Evolutionary conservation across 2,113 vertebrate genomes (phyloP).

Genomic region (Clarias gariepinus): DNA sequence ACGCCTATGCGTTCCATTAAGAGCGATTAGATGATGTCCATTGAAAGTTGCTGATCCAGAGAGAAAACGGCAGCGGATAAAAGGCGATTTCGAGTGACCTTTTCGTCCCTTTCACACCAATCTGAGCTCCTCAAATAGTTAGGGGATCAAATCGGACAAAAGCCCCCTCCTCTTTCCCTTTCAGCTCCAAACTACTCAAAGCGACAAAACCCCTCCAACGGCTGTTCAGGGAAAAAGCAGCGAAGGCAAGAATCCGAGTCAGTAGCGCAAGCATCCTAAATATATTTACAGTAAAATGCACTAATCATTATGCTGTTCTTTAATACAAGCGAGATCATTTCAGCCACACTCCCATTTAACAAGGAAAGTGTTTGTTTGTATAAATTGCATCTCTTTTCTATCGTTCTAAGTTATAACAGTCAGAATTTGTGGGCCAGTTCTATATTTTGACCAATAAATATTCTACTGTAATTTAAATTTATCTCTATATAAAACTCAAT

Average conservation of each 20-base stretch:
- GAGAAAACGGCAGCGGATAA: conserved; percentile 91
- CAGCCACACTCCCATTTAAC: neutral
- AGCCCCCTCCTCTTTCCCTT: conserved; percentile 78
- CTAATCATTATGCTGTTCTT: neutral
- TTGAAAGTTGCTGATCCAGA: conserved; percentile 95
- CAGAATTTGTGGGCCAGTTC: neutral
- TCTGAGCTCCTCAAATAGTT: conserved; percentile 87
- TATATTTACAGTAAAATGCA: conserved; percentile 1
- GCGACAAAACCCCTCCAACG: conserved; percentile 73
- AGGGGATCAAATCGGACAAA: conserved; percentile 89
- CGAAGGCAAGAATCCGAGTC: conserved; percentile 5
- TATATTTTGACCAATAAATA: neutral
- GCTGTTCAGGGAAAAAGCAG: conserved; percentile 31
- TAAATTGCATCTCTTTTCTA: neutral
- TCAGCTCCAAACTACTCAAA: conserved; percentile 82
- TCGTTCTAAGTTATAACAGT: neutral
- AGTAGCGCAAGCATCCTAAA: neutral
- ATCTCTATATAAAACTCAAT: neutral
- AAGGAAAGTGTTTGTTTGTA: neutral
- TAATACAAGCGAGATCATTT: neutral
- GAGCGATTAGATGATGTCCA: conserved; percentile 91
- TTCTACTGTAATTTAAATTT: neutral
- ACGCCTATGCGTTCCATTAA: conserved; percentile 81
- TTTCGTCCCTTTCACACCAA: conserved; percentile 93
- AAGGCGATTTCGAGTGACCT: conserved; percentile 97